phyloP scores from a whole-genome alignment of 2,888 invertebrate species.

The Lissocephala sabroskyi region DNA sequence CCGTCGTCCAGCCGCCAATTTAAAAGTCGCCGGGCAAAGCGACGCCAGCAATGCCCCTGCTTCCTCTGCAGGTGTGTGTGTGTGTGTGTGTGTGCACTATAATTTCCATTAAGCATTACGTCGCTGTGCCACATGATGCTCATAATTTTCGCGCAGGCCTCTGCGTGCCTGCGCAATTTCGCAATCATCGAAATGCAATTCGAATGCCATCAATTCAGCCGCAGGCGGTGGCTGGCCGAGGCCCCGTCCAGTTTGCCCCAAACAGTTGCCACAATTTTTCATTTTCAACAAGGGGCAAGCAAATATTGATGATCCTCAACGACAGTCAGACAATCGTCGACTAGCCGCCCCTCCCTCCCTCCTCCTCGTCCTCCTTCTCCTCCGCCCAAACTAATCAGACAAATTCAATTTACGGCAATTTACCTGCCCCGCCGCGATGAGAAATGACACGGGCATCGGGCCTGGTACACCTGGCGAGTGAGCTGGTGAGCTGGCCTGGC shows the following conservation, averaged over 20 bases:
- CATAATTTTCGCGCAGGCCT: constrained; percentile 35
- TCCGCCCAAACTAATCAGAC: constrained; percentile 61
- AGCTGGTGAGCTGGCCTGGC: constrained; percentile 6
- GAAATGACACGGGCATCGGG: constrained; percentile 50
- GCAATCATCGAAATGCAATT: constrained; percentile 64
- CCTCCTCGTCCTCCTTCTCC: no score
- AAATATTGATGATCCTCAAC: constrained; percentile 41
- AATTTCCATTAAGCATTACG: constrained; percentile 37
- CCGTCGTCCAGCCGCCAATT: constrained; percentile 13
- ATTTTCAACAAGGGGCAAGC: constrained; percentile 28
- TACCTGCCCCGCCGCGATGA: constrained; percentile 48
- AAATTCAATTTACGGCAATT: constrained; percentile 63
- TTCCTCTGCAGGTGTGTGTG: neutral
- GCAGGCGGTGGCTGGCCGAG: constrained; percentile 46
- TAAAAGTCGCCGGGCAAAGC: constrained; percentile 62
- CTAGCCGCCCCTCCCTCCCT: no score
- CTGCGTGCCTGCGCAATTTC: constrained; percentile 42
- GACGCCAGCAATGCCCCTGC: neutral
- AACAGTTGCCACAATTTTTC: constrained; percentile 49
- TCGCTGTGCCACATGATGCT: constrained; percentile 34
- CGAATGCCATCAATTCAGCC: constrained; percentile 50
- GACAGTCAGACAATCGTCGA: constrained; percentile 48
- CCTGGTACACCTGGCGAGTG: neutral
- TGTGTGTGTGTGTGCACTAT: constrained; percentile 13
- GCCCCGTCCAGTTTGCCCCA: neutral